These are phyloP conservation scores for Spodoptera exigua DNA, from an alignment of 2,888 invertebrate genomes.

Conservation along the genomic window DNA sequence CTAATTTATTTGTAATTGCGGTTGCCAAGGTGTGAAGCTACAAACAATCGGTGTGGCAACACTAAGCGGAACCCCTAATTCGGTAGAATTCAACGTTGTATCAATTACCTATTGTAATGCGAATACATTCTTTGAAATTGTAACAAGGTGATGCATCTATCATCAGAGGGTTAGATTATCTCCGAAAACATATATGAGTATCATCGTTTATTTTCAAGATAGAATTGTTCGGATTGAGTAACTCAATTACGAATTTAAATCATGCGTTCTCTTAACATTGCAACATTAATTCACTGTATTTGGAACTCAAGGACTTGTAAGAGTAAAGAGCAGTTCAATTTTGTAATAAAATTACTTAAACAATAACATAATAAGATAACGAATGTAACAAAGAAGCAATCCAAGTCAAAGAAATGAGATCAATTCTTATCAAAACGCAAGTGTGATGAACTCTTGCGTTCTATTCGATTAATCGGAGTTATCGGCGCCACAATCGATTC, in stretches of 20 bases:
- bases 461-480: slow-evolving; percentile 62
- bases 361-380: slow-evolving; percentile 8
- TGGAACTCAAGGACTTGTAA: slow-evolving; percentile 4
- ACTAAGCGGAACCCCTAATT: slow-evolving; percentile 62
- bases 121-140: slow-evolving; percentile 57
- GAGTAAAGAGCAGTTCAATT: neutral
- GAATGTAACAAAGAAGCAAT: slow-evolving; percentile 11
- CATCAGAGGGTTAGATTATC: slow-evolving; percentile 34
- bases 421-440: slow-evolving; percentile 51
- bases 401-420: slow-evolving; percentile 46
- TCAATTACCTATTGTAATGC: slow-evolving; percentile 66
- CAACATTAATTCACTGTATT: neutral
- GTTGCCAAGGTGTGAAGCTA: slow-evolving; percentile 65
- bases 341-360: neutral
- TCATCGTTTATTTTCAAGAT: slow-evolving; percentile 18
- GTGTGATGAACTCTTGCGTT: slow-evolving; percentile 66
- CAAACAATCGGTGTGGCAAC: slow-evolving; percentile 63
- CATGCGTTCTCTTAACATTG: slow-evolving; percentile 3
- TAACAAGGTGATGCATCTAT: slow-evolving; percentile 51
- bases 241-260: slow-evolving; percentile 5
- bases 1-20: slow-evolving; percentile 59
- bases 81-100: slow-evolving; percentile 65
- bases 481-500: slow-evolving; percentile 75
- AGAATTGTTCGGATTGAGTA: slow-evolving; percentile 17
- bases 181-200: slow-evolving; percentile 29